phyloP scores from a whole-genome alignment of 2,797 vertebrate genomes.

The Numenius phaeopus region DNA sequence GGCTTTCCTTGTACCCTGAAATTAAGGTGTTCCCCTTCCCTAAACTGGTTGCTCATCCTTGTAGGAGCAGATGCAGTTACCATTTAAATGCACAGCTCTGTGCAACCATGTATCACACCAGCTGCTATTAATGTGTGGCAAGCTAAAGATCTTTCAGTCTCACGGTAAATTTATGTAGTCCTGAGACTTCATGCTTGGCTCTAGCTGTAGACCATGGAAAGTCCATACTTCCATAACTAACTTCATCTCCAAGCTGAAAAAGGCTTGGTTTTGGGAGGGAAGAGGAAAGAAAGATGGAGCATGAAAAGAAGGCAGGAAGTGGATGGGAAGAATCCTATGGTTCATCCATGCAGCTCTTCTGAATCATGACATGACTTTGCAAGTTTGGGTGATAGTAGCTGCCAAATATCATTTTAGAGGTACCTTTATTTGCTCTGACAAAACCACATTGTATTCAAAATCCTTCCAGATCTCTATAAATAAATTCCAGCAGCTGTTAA shows the following conservation, averaged over 20 bases:
- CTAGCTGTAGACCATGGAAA: background rate
- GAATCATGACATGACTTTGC: background rate
- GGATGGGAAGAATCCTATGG: background rate
- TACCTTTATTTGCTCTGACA: constrained; percentile 52
- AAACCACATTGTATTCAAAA: constrained; percentile 46
- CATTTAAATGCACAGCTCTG: background rate
- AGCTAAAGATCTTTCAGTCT: background rate
- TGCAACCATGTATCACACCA: background rate
- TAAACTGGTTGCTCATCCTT: background rate
- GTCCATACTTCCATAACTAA: background rate
- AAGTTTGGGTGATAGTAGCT: constrained; percentile 16
- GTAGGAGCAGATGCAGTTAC: background rate
- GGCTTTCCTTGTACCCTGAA: background rate
- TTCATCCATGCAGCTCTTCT: background rate
- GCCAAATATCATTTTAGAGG: constrained; percentile 20
- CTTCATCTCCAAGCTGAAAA: background rate
- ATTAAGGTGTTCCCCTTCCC: background rate
- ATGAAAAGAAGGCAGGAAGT: background rate
- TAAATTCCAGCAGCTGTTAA: constrained; percentile 59
- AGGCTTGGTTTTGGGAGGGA: background rate
- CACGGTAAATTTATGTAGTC: background rate
- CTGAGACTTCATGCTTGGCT: background rate
- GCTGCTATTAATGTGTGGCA: background rate
- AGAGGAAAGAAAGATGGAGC: background rate
- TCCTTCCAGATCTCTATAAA: constrained; percentile 56